Conservation (phyloP, 2,888 invertebrate genomes). For the Papilio protenor region DNA sequence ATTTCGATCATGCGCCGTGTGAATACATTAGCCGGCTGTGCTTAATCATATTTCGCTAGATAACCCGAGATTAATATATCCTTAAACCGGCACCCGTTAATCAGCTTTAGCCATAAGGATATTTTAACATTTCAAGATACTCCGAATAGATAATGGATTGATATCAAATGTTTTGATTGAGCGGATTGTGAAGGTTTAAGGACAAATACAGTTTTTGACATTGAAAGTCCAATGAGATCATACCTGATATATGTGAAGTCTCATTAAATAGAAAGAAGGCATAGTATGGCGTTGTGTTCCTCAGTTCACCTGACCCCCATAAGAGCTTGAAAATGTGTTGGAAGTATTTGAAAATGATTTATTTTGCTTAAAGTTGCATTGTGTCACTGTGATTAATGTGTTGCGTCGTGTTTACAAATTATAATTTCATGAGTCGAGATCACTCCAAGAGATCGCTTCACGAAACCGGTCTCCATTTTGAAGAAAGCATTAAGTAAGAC, state of each 20-base stretch:
- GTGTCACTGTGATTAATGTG: background rate
- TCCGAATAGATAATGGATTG: background rate
- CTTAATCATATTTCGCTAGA: conserved; percentile 42
- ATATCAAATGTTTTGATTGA: background rate
- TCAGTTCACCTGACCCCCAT: background rate
- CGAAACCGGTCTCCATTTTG: conserved; percentile 18
- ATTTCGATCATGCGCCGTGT: conserved; percentile 34
- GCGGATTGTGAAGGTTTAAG: background rate
- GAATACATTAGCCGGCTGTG: conserved; percentile 26
- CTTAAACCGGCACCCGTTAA: background rate
- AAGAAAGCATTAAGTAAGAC: conserved; percentile 23
- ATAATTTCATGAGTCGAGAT: conserved; percentile 23
- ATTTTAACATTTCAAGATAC: conserved; percentile 18
- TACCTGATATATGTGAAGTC: background rate
- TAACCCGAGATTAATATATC: conserved; percentile 38
- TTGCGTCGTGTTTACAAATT: conserved; percentile 4
- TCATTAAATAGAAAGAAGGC: background rate
- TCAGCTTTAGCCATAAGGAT: conserved; percentile 21
- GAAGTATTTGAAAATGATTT: conserved; percentile 7
- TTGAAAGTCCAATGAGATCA: background rate
- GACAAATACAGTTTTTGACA: background rate
- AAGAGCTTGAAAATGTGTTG: background rate
- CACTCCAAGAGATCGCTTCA: conserved; percentile 11
- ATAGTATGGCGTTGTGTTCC: background rate
- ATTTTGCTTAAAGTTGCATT: background rate